Conservation (phyloP, 2,113 vertebrate species). For the Chaetorhynchus papuensis region DNA sequence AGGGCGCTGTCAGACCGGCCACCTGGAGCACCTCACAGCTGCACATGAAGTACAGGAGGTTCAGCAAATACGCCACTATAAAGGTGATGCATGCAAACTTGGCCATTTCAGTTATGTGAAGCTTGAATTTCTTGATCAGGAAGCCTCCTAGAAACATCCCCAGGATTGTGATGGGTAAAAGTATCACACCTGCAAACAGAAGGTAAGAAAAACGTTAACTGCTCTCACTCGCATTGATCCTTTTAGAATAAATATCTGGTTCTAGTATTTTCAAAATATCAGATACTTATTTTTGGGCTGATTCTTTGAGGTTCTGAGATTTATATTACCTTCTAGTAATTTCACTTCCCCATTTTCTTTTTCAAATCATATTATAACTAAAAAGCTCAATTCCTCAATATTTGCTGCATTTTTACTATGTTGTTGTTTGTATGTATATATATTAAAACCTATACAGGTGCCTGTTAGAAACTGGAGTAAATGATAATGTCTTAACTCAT, state of each 20-base stretch:
- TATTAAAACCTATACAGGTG: not conserved
- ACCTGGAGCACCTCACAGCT: slow-evolving; percentile 79
- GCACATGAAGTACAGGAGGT: slow-evolving; percentile 74
- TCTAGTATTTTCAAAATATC: not conserved
- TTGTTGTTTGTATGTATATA: not conserved
- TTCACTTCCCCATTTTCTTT: not conserved
- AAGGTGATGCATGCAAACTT: slow-evolving; percentile 78
- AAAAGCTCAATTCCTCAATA: not conserved
- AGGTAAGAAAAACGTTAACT: not conserved
- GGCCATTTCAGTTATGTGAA: slow-evolving; percentile 75
- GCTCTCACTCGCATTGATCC: not conserved
- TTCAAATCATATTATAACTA: not conserved
- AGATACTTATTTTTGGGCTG: not conserved
- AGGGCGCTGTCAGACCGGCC: slow-evolving; percentile 79
- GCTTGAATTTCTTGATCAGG: slow-evolving; percentile 83
- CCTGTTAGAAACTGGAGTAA: not conserved
- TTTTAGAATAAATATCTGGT: not conserved
- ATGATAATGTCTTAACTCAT: not conserved
- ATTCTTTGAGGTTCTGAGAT: not conserved
- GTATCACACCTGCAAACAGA: slow-evolving; percentile 73
- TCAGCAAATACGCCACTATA: slow-evolving; percentile 67
- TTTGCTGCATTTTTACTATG: not conserved
- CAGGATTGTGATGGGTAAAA: slow-evolving; percentile 75
- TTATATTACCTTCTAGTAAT: not conserved
- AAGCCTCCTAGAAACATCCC: slow-evolving; percentile 85